Conservation (phyloP, 2,113 vertebrate genomes). For the Pyrgilauda ruficollis region DNA sequence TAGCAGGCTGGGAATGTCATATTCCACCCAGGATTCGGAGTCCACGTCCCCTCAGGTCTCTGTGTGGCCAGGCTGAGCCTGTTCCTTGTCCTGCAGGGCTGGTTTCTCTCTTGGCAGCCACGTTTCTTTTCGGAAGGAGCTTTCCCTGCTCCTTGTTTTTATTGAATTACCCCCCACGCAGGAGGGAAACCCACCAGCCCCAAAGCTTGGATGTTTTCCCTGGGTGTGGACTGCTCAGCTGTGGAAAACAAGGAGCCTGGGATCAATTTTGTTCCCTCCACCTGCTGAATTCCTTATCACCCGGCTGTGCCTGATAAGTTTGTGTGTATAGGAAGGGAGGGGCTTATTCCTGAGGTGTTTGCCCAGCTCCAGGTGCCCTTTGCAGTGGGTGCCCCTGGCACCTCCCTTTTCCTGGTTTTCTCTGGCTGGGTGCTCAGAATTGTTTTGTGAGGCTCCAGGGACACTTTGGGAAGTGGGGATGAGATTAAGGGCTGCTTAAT, state of each 20-base stretch:
- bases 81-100: not conserved
- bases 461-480: not conserved
- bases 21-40: not conserved
- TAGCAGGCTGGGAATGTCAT: not conserved
- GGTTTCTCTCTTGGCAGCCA: not conserved
- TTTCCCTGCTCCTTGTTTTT: not conserved
- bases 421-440: not conserved
- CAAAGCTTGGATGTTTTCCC: not conserved
- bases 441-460: not conserved
- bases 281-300: not conserved
- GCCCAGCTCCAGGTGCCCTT: not conserved
- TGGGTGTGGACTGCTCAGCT: not conserved
- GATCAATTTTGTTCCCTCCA: not conserved
- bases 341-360: not conserved
- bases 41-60: fast-evolving
- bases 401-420: not conserved
- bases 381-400: not conserved
- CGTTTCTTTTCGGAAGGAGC: not conserved
- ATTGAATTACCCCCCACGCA: too few species aligned
- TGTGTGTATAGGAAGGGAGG: not conserved
- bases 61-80: not conserved
- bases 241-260: not conserved
- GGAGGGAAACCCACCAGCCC: not conserved
- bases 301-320: not conserved
- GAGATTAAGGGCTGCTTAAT: not conserved